Percentiles rank a stretch among this genome's conserved stretches.
These are phyloP conservation scores for Macaria notata DNA, from an alignment of 2,888 invertebrate genomes.

Conservation along the genomic window DNA sequence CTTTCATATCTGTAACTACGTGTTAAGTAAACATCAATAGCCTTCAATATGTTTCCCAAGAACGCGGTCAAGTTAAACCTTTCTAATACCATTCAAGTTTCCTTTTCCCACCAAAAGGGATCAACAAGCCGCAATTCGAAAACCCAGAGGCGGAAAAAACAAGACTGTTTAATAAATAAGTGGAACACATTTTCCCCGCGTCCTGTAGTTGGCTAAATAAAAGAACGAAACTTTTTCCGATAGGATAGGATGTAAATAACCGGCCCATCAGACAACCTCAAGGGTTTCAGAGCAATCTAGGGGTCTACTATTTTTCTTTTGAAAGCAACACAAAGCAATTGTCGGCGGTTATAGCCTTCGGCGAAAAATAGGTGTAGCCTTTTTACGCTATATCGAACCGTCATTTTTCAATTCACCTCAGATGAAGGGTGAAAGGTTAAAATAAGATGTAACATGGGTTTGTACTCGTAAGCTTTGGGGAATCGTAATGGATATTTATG, in stretches of 20 bases:
- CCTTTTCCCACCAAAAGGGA: conserved; percentile 19
- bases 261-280: conserved; percentile 60
- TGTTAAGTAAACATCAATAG: conserved; percentile 13
- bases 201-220: conserved; percentile 46
- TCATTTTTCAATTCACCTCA: conserved; percentile 45
- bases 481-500: conserved; percentile 28
- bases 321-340: conserved; percentile 68
- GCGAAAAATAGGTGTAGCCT: conserved; percentile 54
- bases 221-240: conserved; percentile 51
- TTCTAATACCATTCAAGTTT: conserved; percentile 27
- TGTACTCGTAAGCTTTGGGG: conserved; percentile 25
- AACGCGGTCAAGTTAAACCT: conserved; percentile 19
- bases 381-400: conserved; percentile 42
- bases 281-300: conserved; percentile 70
- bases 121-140: conserved; percentile 34
- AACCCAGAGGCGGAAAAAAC: conserved; percentile 39
- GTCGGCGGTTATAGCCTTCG: conserved; percentile 64
- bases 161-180: conserved; percentile 41
- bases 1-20: too few relatives aligned
- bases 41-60: conserved; percentile 5
- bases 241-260: conserved; percentile 66
- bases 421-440: conserved; percentile 33
- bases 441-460: conserved; percentile 27
- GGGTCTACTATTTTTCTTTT: conserved; percentile 63
- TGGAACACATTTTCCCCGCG: conserved; percentile 43